These are phyloP conservation scores for Brachyptera risi DNA, from an alignment of 2,888 invertebrate genomes.

Conservation along the genomic window DNA sequence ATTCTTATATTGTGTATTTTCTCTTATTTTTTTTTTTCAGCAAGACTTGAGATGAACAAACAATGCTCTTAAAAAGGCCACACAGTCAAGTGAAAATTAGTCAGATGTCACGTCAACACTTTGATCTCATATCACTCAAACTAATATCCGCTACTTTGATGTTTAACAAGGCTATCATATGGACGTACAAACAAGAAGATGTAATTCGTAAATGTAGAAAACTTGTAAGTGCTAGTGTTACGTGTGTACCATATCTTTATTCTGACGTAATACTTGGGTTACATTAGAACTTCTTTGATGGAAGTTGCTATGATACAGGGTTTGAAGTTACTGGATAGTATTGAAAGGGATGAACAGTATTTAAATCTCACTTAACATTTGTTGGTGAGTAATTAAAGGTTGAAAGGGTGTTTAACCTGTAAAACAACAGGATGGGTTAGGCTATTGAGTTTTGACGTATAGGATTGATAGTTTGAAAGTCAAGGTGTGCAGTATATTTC, in stretches of 20 bases:
- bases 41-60: constrained; percentile 11
- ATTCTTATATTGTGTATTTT: background rate
- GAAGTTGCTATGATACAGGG: too few species aligned
- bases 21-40: constrained; percentile 4
- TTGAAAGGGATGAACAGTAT: too few species aligned
- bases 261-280: background rate
- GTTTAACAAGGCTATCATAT: constrained; percentile 16
- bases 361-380: too few species aligned
- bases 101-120: constrained; percentile 13
- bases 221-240: background rate
- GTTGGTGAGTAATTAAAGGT: too few species aligned
- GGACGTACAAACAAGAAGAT: background rate
- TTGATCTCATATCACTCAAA: constrained; percentile 5
- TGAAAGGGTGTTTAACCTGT: too few species aligned
- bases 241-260: too few species aligned
- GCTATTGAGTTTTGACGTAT: too few species aligned
- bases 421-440: too few species aligned
- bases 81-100: constrained; percentile 16
- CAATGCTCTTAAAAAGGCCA: constrained; percentile 11
- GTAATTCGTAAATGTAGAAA: background rate
- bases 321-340: too few species aligned
- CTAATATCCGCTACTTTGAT: constrained; percentile 7
- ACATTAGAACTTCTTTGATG: too few species aligned
- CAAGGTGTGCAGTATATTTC: too few species aligned
- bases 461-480: too few species aligned